Evolutionary conservation across 2,888 invertebrate genomes (phyloP).

Genomic region (Stenodema calcarata): DNA sequence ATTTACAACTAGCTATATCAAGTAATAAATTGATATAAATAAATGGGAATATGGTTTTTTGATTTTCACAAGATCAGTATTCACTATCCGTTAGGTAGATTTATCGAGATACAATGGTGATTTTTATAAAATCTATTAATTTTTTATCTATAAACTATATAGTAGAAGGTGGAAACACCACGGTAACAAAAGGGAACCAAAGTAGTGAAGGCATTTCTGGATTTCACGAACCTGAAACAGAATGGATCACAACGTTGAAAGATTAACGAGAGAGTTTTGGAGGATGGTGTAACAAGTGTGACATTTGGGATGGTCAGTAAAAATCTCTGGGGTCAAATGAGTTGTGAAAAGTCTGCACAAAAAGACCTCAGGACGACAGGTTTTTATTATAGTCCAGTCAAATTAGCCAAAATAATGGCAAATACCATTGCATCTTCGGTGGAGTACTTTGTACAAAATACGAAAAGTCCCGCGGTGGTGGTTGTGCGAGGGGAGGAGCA

Average conservation of each 20-base stretch:
- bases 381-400: no score
- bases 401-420: no score
- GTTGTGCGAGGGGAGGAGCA: no score
- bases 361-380: no score
- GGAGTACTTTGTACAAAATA: no score
- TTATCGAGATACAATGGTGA: background rate
- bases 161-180: background rate
- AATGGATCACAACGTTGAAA: background rate
- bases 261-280: no score
- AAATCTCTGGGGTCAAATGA: no score
- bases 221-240: conserved; percentile 25
- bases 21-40: background rate
- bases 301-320: no score
- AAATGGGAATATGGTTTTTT: background rate
- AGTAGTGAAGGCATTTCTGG: conserved; percentile 27
- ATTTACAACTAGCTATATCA: background rate
- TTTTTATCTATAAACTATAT: background rate
- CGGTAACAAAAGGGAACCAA: conserved; percentile 29
- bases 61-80: background rate
- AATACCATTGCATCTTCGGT: no score
- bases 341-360: no score
- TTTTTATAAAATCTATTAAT: conserved; percentile 28
- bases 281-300: no score
- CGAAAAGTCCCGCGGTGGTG: no score
- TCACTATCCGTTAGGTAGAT: background rate